Conservation (phyloP, 2,113 vertebrate species). For the Piaya cayana region DNA sequence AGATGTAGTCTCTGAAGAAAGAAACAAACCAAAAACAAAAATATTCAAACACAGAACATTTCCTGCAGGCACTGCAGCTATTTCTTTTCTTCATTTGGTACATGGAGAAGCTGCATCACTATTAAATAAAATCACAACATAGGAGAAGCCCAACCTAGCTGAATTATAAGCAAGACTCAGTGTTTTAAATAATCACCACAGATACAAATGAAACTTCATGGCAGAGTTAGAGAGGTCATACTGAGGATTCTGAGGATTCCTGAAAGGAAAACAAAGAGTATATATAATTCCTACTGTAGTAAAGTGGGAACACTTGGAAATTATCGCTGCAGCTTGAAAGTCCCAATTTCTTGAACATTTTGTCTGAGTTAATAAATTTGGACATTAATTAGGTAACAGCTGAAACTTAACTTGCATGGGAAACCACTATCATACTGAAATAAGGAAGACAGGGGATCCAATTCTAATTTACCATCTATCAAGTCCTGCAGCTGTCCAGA, state of each 20-base stretch:
- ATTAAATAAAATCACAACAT: background rate
- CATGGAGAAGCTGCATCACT: background rate
- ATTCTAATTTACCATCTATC: background rate
- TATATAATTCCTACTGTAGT: background rate
- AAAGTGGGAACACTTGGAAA: background rate
- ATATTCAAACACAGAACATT: background rate
- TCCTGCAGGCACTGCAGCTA: background rate
- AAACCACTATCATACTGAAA: background rate
- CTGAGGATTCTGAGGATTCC: background rate
- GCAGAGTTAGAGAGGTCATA: background rate
- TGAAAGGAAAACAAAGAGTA: background rate
- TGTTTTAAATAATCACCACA: background rate
- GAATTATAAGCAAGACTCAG: background rate
- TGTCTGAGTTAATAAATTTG: background rate
- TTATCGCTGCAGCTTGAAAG: background rate
- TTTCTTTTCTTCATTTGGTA: background rate
- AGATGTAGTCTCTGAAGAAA: background rate
- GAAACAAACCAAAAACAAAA: background rate
- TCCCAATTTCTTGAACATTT: background rate
- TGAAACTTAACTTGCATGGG: background rate
- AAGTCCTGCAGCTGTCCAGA: background rate
- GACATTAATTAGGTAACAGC: background rate
- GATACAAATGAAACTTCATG: background rate
- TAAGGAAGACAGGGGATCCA: background rate
- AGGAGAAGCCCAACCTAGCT: background rate